Percentiles rank a stretch among this genome's conserved stretches.
Evolutionary conservation across 2,797 vertebrate genomes (phyloP).

Genomic region (Nyctibius grandis): DNA sequence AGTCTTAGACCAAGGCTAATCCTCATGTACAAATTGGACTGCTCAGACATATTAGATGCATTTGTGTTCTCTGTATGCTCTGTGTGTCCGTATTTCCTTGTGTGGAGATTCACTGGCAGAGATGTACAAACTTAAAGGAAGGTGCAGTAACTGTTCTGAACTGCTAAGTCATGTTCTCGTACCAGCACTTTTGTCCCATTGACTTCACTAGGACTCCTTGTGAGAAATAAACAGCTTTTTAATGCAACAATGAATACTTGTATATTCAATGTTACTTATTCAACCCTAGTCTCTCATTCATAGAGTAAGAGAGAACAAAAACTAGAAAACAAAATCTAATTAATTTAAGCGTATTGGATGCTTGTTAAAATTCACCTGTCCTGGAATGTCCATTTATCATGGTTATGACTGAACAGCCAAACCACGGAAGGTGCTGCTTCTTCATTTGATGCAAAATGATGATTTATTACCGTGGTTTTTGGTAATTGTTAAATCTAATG

Average conservation of each 20-base stretch:
- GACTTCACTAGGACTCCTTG: neutral
- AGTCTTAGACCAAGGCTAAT: neutral
- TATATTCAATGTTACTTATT: neutral
- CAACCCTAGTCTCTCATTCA: slow-evolving; percentile 48
- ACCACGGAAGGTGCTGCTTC: slow-evolving; percentile 65
- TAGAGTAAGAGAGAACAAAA: slow-evolving; percentile 17
- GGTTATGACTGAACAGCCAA: slow-evolving; percentile 69
- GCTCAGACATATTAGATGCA: neutral
- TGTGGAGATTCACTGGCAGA: neutral
- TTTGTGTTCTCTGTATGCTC: neutral
- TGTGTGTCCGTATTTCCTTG: neutral
- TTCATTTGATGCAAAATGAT: slow-evolving; percentile 70
- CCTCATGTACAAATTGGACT: neutral
- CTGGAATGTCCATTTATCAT: slow-evolving; percentile 77
- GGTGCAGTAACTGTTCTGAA: neutral
- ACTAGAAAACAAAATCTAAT: slow-evolving; percentile 73
- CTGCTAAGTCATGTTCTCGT: neutral
- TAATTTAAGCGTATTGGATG: slow-evolving; percentile 73
- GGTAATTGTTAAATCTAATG: slow-evolving; percentile 65
- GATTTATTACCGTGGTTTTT: slow-evolving; percentile 74
- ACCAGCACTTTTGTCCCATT: neutral
- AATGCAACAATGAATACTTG: neutral
- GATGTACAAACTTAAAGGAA: neutral
- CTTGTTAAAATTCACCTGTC: slow-evolving; percentile 79
- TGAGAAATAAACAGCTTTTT: neutral